phyloP scores from a whole-genome alignment of 1,140 invertebrate genomes.

The Pinna nobilis region DNA sequence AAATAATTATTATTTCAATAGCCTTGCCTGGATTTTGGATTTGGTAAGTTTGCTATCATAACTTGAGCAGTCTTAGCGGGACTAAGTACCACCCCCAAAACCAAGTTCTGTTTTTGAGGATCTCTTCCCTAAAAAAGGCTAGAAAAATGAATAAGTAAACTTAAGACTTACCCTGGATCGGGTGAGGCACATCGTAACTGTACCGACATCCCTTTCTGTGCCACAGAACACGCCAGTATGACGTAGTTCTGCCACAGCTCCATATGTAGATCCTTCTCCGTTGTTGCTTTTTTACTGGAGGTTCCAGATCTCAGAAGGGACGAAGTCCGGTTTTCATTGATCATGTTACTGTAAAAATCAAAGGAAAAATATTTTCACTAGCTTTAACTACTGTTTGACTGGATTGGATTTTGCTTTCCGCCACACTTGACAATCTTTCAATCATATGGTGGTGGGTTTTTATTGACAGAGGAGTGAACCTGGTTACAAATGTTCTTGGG shows the following conservation, averaged over 20 bases:
- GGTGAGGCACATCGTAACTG: conserved; percentile 92
- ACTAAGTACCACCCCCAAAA: too few species aligned
- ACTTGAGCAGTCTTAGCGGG: too few species aligned
- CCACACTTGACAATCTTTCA: too few species aligned
- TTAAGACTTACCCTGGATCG: conserved; percentile 80
- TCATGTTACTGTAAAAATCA: conserved; percentile 57
- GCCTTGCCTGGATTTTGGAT: too few species aligned
- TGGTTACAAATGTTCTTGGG: too few species aligned
- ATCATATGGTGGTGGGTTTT: too few species aligned
- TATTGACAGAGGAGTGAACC: too few species aligned
- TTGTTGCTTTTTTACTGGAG: conserved; percentile 86
- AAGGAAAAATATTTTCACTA: not conserved
- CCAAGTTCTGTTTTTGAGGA: too few species aligned
- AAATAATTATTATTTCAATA: too few species aligned
- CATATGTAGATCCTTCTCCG: conserved; percentile 93
- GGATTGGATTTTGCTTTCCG: too few species aligned
- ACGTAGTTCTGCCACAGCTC: conserved; percentile 97
- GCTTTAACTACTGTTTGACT: too few species aligned
- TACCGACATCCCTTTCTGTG: conserved; percentile 86
- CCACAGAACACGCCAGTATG: conserved; percentile 94
- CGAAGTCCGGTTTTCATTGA: conserved; percentile 95
- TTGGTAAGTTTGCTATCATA: too few species aligned
- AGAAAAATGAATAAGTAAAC: not conserved
- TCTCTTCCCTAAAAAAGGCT: not conserved
- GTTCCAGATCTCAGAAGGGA: conserved; percentile 80